Conservation (phyloP, 2,113 vertebrate species). For the Festucalex cinctus region DNA sequence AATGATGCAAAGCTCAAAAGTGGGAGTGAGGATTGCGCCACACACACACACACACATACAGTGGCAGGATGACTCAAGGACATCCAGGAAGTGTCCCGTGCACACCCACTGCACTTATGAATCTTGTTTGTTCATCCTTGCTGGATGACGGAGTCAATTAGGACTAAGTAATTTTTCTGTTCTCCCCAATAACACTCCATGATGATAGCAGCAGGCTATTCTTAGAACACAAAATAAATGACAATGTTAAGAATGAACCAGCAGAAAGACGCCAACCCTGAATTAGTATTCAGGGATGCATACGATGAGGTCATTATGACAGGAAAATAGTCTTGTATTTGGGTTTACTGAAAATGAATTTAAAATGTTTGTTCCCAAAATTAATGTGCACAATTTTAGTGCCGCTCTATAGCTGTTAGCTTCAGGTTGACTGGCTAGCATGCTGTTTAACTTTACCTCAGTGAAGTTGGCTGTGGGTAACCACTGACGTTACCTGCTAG, state of each 20-base stretch:
- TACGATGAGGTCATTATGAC: constrained; percentile 10
- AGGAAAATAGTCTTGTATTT: not conserved
- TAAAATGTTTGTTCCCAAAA: not conserved
- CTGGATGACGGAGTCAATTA: constrained; percentile 46
- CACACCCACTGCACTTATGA: constrained; percentile 30
- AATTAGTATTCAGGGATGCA: not conserved
- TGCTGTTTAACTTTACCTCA: no score
- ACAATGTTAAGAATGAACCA: constrained; percentile 24
- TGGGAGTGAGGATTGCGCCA: not conserved
- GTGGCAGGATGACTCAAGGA: constrained; percentile 50
- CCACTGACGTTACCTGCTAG: no score
- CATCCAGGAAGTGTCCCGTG: constrained; percentile 38
- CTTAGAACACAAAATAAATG: constrained; percentile 30
- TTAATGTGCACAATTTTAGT: not conserved
- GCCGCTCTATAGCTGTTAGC: no score
- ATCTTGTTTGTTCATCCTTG: constrained; percentile 41
- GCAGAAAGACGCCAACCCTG: constrained; percentile 1
- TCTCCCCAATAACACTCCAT: constrained; percentile 30
- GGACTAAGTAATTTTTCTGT: constrained; percentile 25
- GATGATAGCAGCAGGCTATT: constrained; percentile 26
- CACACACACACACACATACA: constrained; percentile 11
- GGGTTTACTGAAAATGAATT: not conserved
- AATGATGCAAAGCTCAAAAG: no score
- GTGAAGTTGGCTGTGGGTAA: no score
- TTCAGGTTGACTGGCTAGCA: no score